These are phyloP conservation scores for Mobula hypostoma DNA, from an alignment of 2,113 vertebrate genomes.

Conservation along the genomic window DNA sequence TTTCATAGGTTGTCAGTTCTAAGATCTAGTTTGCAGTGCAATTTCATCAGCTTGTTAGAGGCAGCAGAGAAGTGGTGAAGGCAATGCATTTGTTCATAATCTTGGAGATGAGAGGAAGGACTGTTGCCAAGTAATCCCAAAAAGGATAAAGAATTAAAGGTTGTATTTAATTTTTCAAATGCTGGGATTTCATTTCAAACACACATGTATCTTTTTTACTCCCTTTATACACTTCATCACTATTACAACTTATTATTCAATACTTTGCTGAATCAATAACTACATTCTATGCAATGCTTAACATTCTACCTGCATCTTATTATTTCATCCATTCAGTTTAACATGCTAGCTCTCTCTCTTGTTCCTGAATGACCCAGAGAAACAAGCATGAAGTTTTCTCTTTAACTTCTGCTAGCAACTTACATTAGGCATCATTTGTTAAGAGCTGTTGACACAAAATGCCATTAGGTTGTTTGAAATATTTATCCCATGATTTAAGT, in stretches of 20 bases:
- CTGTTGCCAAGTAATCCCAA: too few relatives aligned
- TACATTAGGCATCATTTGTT: too few relatives aligned
- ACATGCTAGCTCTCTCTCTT: background rate
- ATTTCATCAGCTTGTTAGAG: background rate
- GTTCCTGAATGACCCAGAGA: background rate
- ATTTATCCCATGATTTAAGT: too few relatives aligned
- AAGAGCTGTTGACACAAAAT: too few relatives aligned
- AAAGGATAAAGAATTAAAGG: too few relatives aligned
- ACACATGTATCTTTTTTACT: background rate
- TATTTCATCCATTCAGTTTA: background rate
- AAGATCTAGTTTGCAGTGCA: background rate
- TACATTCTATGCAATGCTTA: background rate
- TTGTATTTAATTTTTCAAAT: too few relatives aligned
- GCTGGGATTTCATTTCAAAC: too few relatives aligned
- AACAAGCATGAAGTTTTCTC: background rate
- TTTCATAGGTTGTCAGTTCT: background rate
- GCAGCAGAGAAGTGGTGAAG: too few relatives aligned
- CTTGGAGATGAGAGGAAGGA: too few relatives aligned
- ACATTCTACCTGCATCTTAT: background rate
- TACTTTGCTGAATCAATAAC: background rate
- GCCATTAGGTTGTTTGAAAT: too few relatives aligned
- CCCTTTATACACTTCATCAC: background rate
- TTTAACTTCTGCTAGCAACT: too few relatives aligned
- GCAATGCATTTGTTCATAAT: too few relatives aligned
- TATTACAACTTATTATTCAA: background rate